Percentiles rank a stretch among this genome's conserved stretches.
Evolutionary conservation across 2,888 invertebrate genomes (phyloP).

Genomic region (Prionchulus punctatus): DNA sequence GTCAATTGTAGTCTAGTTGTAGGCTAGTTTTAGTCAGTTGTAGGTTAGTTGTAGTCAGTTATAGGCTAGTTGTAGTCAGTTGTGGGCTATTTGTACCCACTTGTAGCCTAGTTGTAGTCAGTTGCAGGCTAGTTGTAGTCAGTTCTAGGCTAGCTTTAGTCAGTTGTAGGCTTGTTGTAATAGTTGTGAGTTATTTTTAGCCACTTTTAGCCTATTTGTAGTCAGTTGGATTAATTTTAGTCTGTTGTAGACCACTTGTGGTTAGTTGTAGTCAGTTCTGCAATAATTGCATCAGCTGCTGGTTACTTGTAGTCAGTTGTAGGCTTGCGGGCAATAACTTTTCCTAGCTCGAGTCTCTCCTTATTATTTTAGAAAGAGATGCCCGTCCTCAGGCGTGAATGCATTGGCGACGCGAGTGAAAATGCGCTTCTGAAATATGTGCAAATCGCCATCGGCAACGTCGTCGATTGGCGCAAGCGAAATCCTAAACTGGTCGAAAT

Average conservation of each 20-base stretch:
- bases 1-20: background rate
- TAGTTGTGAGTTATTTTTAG: background rate
- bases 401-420: slow-evolving; percentile 83
- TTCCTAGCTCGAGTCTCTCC: too few species aligned
- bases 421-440: slow-evolving; percentile 63
- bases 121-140: background rate
- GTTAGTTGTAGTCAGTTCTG: too few species aligned
- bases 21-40: background rate
- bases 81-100: background rate
- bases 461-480: slow-evolving; percentile 38
- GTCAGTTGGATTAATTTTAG: too few species aligned
- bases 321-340: too few species aligned
- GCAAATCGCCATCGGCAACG: slow-evolving; percentile 45
- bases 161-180: background rate
- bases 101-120: background rate
- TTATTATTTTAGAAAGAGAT: slow-evolving; percentile 19
- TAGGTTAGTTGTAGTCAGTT: too few species aligned
- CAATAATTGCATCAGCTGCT: too few species aligned
- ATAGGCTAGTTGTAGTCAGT: too few species aligned
- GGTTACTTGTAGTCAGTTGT: too few species aligned
- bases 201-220: background rate
- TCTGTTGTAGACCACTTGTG: too few species aligned
- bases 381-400: slow-evolving; percentile 37
- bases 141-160: background rate
- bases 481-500: slow-evolving; percentile 48